Conservation (phyloP, 2,113 vertebrate species). For the Crotophaga sulcirostris region DNA sequence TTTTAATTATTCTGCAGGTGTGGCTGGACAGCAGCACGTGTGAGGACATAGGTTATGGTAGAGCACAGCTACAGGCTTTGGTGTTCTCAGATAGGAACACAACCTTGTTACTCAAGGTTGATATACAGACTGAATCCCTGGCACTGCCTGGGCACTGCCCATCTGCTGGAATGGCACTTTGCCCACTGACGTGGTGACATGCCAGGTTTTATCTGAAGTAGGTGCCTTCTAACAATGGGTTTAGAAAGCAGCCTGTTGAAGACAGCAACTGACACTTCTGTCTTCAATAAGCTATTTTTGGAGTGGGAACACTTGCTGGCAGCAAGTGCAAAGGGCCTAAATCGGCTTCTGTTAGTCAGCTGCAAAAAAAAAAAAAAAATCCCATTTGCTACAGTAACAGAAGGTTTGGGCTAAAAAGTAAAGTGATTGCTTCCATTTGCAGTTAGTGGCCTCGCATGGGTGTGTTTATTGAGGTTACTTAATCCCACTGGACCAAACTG, state of each 20-base stretch:
- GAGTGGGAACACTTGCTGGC: conserved; percentile 38
- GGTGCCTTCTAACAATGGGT: conserved; percentile 49
- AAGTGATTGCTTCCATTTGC: background rate
- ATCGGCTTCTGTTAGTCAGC: conserved; percentile 33
- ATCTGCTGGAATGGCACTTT: conserved; percentile 55
- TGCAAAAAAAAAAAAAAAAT: conserved; percentile 40
- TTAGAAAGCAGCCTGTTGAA: conserved; percentile 50
- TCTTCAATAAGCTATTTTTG: conserved; percentile 53
- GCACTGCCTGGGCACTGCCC: conserved; percentile 28
- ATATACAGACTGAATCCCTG: conserved; percentile 17
- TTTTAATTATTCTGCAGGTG: background rate
- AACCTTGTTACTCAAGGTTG: conserved; percentile 52
- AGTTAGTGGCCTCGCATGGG: background rate
- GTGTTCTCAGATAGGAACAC: conserved; percentile 1
- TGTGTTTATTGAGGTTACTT: background rate
- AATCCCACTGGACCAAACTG: background rate
- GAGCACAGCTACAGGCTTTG: background rate
- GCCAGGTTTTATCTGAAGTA: conserved; percentile 48
- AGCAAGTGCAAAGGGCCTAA: conserved; percentile 38
- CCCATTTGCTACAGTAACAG: conserved; percentile 30
- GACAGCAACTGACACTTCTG: conserved; percentile 48
- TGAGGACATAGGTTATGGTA: background rate
- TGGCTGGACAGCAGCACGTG: background rate
- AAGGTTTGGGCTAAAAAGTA: conserved; percentile 40
- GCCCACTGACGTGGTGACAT: background rate